Evolutionary conservation across 1,140 invertebrate genomes (phyloP), one percentile per base, ranked within the genome.

Genomic region (Drosophila mayri): DNA sequence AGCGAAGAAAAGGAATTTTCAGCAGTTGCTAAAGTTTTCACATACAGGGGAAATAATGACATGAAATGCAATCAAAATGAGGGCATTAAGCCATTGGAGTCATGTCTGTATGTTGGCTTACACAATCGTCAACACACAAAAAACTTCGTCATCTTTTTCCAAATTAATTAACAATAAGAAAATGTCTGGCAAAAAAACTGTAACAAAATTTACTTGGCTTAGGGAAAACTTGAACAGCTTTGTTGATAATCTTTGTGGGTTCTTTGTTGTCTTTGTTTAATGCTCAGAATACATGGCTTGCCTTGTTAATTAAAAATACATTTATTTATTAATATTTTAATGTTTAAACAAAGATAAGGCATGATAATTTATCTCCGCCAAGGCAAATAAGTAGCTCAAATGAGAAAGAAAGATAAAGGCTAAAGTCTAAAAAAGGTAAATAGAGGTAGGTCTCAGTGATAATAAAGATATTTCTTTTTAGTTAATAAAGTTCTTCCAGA

Each of bases 11-110:
- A 44, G 43, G 52, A 70, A 66, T 62, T 78, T 70, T 63, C 25
- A 68, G 59, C 40, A 67, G 41, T 76, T 70, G 64, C 35, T 54
- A 37, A 78, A 78, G 50, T 63, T 78, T 77, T 72, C 68, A 35
- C 75, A 62, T 44, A 22, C 12, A 30, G 22, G 12, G 35, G 40
- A 77, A 77, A 68, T 70, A 78, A 78, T 78, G 50, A 70, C 63
- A 63, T 58, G 65, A 78, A 77, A 58, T 78, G 76, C 65, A 71
- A 63, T 63, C 38, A 78, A 78, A 78, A 71, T 71, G 58, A 78
- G 76, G 76, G 76, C 76, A 78, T 78, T 78, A 68, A 77, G 50
- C 50, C 60, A 67, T 32, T 76, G 55, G 28, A 62, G 63, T 41
- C 66, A 37, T 66, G 50, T 35, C 8, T 52, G 44, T 38, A n/a